These are phyloP conservation scores for Callorhinus ursinus DNA, from an alignment of 2,113 vertebrate species.

Conservation along the genomic window DNA sequence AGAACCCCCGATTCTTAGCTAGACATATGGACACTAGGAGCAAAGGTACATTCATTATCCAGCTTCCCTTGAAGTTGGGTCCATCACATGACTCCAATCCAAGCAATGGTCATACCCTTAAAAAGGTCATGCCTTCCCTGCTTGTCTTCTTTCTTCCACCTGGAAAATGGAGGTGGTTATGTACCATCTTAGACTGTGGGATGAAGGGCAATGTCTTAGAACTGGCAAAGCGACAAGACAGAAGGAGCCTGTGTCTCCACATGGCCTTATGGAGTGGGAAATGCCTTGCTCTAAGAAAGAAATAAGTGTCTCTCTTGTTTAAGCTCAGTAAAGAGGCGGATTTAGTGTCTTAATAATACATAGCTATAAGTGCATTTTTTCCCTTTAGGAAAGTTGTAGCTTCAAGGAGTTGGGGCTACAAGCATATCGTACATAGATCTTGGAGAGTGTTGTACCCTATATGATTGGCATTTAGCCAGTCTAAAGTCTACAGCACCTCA, in stretches of 20 bases:
- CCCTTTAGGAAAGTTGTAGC: background rate
- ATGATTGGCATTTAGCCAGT: background rate
- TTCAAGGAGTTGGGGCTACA: background rate
- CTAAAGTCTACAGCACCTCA: background rate
- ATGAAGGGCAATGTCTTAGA: background rate
- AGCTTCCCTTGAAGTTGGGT: background rate
- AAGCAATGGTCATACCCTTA: background rate
- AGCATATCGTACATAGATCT: background rate
- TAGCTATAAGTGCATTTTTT: background rate
- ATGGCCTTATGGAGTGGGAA: background rate
- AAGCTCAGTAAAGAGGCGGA: background rate
- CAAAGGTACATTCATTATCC: constrained; percentile 11
- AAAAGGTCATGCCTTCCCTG: background rate
- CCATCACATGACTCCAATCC: background rate
- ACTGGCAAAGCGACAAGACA: background rate
- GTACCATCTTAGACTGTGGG: background rate
- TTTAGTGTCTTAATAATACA: background rate
- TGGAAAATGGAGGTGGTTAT: background rate
- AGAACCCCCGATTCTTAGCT: background rate
- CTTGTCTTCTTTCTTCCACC: background rate
- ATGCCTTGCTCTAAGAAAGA: background rate
- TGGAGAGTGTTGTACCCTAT: background rate
- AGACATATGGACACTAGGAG: background rate
- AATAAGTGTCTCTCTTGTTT: background rate
- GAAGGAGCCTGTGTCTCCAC: background rate